Evolutionary conservation across 2,888 invertebrate genomes (phyloP), one percentile per base, ranked within the genome.

Genomic region (Hydrotaea diabolus): DNA sequence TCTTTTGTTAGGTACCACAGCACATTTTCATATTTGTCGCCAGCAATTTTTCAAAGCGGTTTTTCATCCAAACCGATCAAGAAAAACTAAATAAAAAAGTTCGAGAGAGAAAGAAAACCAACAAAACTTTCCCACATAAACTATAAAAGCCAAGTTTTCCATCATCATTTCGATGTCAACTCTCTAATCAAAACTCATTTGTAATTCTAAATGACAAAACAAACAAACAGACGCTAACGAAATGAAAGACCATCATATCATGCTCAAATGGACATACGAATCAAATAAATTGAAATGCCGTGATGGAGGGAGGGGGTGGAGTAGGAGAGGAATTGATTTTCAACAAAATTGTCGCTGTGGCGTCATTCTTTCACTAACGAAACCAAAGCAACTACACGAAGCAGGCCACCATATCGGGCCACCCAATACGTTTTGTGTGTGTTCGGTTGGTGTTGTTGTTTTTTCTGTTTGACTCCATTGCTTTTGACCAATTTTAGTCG

Each of bases 101-200:
- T n/a, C n/a, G 31, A 2, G 7, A 31, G 7, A 31, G 7, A 31
- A 31, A 4, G 31, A 31, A 31, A 31, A 31, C 7, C 3, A 64
- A n/a, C 4, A 17, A 31, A 64, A 64, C 39, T 62, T 76, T 72
- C 80, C 62, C 72, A 80, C 62, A 72, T 72, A 66, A 57, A 53
- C 53, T 26, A n/a, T 23, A 15, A 66, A 76, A 2, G 2, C 31
- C 0, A 76, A 69, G 8, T 11, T 71, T 66, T 77, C 77, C 62
- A 81, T 81, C 64, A 81, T 81, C 73, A 66, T 81, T 46, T 72
- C 36, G 13, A 69, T 77, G 72, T 77, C 81, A 81, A 64, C 15
- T 59, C 49, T 36, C n/a, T 71, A 49, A 82, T 59, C 59, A 82
- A 77, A 82, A 77, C 57, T 69, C 36, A 82, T 82, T 82, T 77